Base-by-base conservation (phyloP, 2,888 invertebrate genomes). In the Papilio demoleus region DNA sequence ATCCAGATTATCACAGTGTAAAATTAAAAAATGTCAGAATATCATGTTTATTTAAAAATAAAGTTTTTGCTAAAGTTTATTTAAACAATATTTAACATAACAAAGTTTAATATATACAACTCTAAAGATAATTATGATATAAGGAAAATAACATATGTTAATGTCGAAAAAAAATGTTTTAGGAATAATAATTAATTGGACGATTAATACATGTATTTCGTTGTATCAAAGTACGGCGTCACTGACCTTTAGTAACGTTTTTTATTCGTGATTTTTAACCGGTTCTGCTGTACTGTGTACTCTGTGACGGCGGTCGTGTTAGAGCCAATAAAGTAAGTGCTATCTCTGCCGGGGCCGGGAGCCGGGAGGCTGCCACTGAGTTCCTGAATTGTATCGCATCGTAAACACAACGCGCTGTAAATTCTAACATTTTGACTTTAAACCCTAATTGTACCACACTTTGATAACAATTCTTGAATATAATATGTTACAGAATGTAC, bases 291-390 rank as follows among this genome's bases (percentile, higher is more conserved):
- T 45, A 31, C 47, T 40, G 19, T 17, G 40, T 65, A 65, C 62
- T 45, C 67, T 63, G 65, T 70, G 71, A 45, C 70, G 22, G 65
- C 70, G 56, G 66, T 68, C 65, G 66, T 56, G 70, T 65, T 70
- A 42, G 38, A 70, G 68, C 72, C 75, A 73, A 75, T 75, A 75
- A 75, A 75, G 70, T 69, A 73, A 67, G 56, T 70, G 72, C 71
- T 75, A 75, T 75, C 75, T 73, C 68, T 50, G 66, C 38, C 65
- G 53, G 62, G 67, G 61, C 71, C 67, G 47, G 47, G 47, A 47
- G 47, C 22, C 47, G 19, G 47, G 17, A 45, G 38, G 38, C 42
- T 47, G 47, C 12, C 11, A 47, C 70, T 70, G 71, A 67, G 61
- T 67, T 64, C 70, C 71, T 70, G 71, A 69, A 65, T 69, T 69